phyloP scores from a whole-genome alignment of 2,113 vertebrate genomes.

The Himantopus leucocephalus region DNA sequence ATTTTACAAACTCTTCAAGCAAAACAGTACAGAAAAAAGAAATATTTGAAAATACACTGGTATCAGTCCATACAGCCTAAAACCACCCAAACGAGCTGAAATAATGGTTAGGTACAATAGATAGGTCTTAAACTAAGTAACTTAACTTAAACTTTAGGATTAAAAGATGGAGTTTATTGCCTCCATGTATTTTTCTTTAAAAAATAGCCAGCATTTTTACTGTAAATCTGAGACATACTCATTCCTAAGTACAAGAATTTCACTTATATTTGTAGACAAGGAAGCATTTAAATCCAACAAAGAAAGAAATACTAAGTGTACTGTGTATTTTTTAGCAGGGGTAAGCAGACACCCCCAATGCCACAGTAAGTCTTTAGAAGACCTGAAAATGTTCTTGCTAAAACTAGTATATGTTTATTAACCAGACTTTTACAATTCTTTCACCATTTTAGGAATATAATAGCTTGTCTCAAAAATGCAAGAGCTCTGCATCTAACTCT shows the following conservation, averaged over 20 bases:
- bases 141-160: not conserved
- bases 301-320: not conserved
- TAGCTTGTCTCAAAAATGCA: not conserved
- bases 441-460: not conserved
- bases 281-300: not conserved
- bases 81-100: not conserved
- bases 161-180: not conserved
- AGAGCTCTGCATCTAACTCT: not conserved
- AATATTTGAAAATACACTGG: not conserved
- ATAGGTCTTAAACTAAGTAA: not conserved
- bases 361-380: not conserved
- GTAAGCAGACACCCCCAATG: not conserved
- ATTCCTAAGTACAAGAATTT: not conserved
- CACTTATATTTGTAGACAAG: not conserved
- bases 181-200: not conserved
- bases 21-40: not conserved
- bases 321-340: not conserved
- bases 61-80: not conserved
- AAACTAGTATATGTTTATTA: not conserved
- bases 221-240: not conserved
- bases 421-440: not conserved
- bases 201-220: not conserved
- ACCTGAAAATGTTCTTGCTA: no score
- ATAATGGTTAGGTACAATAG: not conserved
- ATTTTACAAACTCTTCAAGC: not conserved